Evolutionary conservation across 2,888 invertebrate species (phyloP).

Genomic region (Rhamphomyia laevipes): DNA sequence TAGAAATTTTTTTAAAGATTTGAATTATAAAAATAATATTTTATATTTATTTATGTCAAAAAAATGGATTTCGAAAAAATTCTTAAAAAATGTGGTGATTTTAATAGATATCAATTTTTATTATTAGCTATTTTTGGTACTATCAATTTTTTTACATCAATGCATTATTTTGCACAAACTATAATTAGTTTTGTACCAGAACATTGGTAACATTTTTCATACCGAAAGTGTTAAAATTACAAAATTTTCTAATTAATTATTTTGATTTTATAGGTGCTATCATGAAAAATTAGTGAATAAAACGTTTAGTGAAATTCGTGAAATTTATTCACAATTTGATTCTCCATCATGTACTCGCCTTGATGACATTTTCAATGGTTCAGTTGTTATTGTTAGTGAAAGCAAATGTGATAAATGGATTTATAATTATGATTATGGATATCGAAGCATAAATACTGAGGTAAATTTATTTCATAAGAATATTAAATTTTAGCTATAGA

Average conservation of each 20-base stretch:
- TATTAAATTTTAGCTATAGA: no score
- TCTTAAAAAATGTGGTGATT: conserved; percentile 42
- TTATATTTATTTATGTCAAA: no score
- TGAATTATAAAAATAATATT: no score
- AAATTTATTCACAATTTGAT: conserved; percentile 20
- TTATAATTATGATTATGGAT: conserved; percentile 42
- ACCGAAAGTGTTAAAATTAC: no score
- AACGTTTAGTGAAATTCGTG: conserved; percentile 14
- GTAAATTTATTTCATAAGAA: conserved; percentile 28
- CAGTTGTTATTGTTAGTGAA: conserved; percentile 9
- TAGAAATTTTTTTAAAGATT: no score
- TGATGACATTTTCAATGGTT: conserved; percentile 16
- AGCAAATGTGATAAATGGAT: conserved; percentile 40
- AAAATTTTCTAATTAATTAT: no score
- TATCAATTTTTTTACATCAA: conserved; percentile 42
- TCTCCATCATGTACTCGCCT: conserved; percentile 25
- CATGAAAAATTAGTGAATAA: conserved; percentile 18
- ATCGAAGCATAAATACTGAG: conserved; percentile 48
- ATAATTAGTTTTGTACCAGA: conserved; percentile 43
- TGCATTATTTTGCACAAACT: conserved; percentile 48
- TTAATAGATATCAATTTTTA: conserved; percentile 40
- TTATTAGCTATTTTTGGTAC: conserved; percentile 40
- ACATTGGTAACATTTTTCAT: conserved; percentile 36
- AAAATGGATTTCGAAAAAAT: conserved; percentile 40
- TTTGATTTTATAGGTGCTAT: conserved; percentile 22